These are phyloP conservation scores for Luperina nickerlii DNA, from an alignment of 2,888 invertebrate species.

Conservation along the genomic window DNA sequence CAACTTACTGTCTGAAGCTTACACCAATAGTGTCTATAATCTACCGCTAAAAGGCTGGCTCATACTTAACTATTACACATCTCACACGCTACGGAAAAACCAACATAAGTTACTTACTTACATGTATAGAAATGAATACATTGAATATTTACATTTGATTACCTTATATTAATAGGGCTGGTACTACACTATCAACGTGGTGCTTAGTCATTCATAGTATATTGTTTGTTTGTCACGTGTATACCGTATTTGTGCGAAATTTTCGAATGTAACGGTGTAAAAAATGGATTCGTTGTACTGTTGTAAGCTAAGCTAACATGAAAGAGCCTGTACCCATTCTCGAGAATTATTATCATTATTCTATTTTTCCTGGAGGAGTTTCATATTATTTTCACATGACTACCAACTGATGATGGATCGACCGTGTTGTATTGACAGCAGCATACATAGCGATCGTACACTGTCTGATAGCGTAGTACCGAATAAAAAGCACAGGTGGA, in stretches of 20 bases:
- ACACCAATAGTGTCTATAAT: slow-evolving; percentile 46
- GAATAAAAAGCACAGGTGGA: slow-evolving; percentile 61
- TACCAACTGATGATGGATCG: background rate
- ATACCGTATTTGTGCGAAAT: slow-evolving; percentile 69
- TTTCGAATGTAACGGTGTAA: slow-evolving; percentile 68
- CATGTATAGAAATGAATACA: slow-evolving; percentile 71
- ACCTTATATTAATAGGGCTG: slow-evolving; percentile 58
- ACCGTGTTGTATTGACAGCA: background rate
- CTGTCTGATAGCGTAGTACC: slow-evolving; percentile 57
- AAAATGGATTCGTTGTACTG: slow-evolving; percentile 63
- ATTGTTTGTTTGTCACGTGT: slow-evolving; percentile 12
- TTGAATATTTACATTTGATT: slow-evolving; percentile 83
- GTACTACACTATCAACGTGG: slow-evolving; percentile 54
- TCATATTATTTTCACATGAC: background rate
- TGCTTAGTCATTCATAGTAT: slow-evolving; percentile 20
- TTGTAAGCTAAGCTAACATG: slow-evolving; percentile 85
- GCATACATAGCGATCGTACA: background rate
- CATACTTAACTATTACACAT: slow-evolving; percentile 71
- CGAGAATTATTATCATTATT: slow-evolving; percentile 64
- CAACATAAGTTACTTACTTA: slow-evolving; percentile 83
- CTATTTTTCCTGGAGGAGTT: background rate
- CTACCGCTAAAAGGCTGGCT: slow-evolving; percentile 72
- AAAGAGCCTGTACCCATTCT: slow-evolving; percentile 84
- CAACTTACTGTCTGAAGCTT: slow-evolving; percentile 46
- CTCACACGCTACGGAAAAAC: slow-evolving; percentile 72